Evolutionary conservation across 2,888 invertebrate species (phyloP), one percentile per base, ranked within the genome.

Genomic region (Tiliacea aurago): DNA sequence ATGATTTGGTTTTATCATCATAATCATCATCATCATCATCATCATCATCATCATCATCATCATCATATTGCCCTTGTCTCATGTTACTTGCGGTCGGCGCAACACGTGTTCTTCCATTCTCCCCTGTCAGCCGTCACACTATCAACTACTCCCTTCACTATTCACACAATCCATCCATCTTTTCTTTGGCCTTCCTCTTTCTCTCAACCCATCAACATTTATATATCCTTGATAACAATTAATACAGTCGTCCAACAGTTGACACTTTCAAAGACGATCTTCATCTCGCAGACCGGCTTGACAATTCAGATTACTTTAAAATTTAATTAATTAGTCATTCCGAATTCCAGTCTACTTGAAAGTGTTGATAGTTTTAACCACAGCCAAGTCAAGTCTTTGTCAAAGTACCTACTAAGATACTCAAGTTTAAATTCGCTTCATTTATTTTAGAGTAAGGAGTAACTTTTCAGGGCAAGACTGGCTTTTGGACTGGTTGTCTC

Each of bases 301-400:
- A 23, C 45, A 45, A 53, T 43, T 51, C 59, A 78, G 61, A 58
- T 72, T 66, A 70, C 20, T n/a, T 37, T 11, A n/a, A 67, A 70
- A 72, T 76, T 59, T 1, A 66, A 82, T 72, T 80, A 76, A 66
- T 74, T 70, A 43, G 43, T 68, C 59, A 77, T 65, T 76, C 28
- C 56, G 58, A 45, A 78, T 72, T 72, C 66, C 65, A 71, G 63
- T 73, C 56, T 59, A 20, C 59, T n/a, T n/a, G 59, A 64, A 76
- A 69, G 49, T 55, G 72, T 65, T 66, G 49, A 71, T 70, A 79
- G 70, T 76, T 76, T 47, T 2, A 71, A 61, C 73, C 72, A 58
- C 79, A 71, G 13, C 55, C 23, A 81, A 81, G 68, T 81, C 62
- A 59, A 80, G 75, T 72, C 67, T 83, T 80, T 80, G 73, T 59